Base-by-base conservation (phyloP, 2,113 vertebrate genomes). In the Callionymus lyra region DNA sequence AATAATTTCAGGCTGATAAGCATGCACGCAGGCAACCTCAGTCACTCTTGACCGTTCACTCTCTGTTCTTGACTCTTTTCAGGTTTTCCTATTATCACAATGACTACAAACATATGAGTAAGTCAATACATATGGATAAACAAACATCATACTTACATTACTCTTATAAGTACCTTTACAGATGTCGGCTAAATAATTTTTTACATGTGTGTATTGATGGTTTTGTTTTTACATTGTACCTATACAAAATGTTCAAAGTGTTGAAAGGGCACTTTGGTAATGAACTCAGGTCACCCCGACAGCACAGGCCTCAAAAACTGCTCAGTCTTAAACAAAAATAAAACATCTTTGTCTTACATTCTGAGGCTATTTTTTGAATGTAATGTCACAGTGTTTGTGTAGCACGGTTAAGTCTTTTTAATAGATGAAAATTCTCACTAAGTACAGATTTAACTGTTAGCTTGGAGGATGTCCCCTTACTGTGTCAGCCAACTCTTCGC, bases 21-120 rank as follows among this genome's bases (percentile, higher is more conserved):
- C 82, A 84, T 82, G 81, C 84, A 76, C 53, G 79, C 81, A 81
- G 66, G 82, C 82, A 74, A 59, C 59, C 53, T 47, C 59, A 63
- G 52, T 50, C 34, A 16, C 14, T 34, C 35, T 36, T 41, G 38
- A 31, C 49, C 41, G 56, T 44, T 16, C 27, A 19, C 36, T 46
- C 54, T 41, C 16, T 45, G 38, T 19, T 8, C 34, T 36, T 41
- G 16, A 27, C n/a, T 45, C 35, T 53, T 12, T 31, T 17, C 43
- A 46, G 1, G 9, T 39, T 48, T 39, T 50, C 38, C 46, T 49
- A 1, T 14, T 52, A 48, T 46, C 13, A 66, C 42, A 50, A 38
- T 27, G 34, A 53, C 31, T 14, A n/a, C n/a, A n/a, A n/a, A n/a
- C n/a, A n/a, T n/a, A n/a, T n/a, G n/a, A n/a, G n/a, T n/a, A n/a